Base-by-base conservation (phyloP, 2,113 vertebrate species). In the Microcebus jonahi region DNA sequence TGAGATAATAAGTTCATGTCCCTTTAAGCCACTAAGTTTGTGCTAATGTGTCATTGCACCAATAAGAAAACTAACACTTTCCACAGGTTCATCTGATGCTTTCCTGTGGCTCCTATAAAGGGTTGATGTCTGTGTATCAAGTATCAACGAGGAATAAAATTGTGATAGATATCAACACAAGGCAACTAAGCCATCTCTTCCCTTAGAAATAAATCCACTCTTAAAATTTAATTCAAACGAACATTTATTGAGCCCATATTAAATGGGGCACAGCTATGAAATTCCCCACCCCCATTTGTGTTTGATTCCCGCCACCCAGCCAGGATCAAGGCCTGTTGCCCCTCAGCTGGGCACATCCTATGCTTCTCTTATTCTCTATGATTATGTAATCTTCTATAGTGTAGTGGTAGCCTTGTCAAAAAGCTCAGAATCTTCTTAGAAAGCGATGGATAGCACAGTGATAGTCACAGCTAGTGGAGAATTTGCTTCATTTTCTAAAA, bases 171-270 rank as follows among this genome's bases (percentile, higher is more conserved):
- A 65, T 59, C 23, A 50, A 89, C 17, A 42, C 25, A 77, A 61
- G 31, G 65, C 36, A 90, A 53, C 3, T 12, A 53, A 85, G 53
- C 27, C 59, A 53, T 81, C 20, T 36, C 15, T 80, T 95, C 18
- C 17, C 3, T 85, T 5, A 21, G 34, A 31, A 97, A 97, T 87
- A 88, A 97, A 79, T 39, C 0, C 18, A 59, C 4, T 63, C 57
- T 88, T 42, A 90, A 76, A 93, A 89, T 73, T 76, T 25, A 91
- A 25, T 79, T 82, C 21, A 23, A 73, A 20, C 42, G 14, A 63
- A 68, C 9, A 75, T 91, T 94, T 97, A 97, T 96, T 97, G 61
- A 65, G 17, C 12, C 27, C 13, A 17, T 36, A 17, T 53, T 67
- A 85, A 59, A 84, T 2, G 7, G 5, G 31, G 48, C 8, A 20